Conservation (phyloP, 2,888 invertebrate species). For the Gastrophysa polygoni region DNA sequence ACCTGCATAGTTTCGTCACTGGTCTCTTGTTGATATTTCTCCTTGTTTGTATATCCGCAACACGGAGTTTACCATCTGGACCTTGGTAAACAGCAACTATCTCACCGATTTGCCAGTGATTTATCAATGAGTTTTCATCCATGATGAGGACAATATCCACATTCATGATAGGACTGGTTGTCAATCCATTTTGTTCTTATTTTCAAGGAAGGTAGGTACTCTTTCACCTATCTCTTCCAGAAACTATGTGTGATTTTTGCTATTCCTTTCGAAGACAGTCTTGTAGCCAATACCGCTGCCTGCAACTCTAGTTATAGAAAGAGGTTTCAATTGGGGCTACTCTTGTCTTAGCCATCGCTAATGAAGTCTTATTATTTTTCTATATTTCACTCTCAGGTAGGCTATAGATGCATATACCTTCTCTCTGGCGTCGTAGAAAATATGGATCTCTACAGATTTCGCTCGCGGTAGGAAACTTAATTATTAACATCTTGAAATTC, state of each 20-base stretch:
- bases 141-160: constrained; percentile 1
- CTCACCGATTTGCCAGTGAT: neutral
- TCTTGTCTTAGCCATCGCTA: no score
- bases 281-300: no score
- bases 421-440: no score
- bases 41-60: neutral
- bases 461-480: no score
- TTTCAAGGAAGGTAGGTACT: neutral
- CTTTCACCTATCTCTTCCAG: neutral
- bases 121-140: neutral
- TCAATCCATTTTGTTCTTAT: neutral
- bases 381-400: no score
- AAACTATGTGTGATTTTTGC: neutral
- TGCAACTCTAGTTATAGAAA: no score
- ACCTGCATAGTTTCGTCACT: neutral
- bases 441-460: no score
- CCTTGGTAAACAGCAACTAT: neutral
- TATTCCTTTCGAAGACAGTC: neutral
- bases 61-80: neutral
- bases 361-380: no score
- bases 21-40: neutral
- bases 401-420: no score
- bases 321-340: no score
- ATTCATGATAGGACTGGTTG: neutral
- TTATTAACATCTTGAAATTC: no score